These are phyloP conservation scores for Melanocharis versteri DNA, from an alignment of 2,113 vertebrate genomes.

Conservation along the genomic window DNA sequence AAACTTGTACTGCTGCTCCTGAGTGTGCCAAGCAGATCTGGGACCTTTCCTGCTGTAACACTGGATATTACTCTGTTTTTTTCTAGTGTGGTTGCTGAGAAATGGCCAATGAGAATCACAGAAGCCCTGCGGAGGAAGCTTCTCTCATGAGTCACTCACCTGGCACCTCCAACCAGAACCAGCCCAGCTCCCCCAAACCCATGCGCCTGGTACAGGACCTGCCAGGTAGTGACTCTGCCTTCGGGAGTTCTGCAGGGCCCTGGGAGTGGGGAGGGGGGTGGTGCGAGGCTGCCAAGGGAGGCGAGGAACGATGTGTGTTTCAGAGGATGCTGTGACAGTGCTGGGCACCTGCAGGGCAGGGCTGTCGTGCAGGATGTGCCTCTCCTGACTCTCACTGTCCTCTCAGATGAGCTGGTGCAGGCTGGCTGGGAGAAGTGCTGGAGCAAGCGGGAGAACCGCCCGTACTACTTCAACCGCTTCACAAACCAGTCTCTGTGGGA, in stretches of 20 bases:
- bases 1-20: background rate
- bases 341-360: background rate
- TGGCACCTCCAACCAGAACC: slow-evolving; percentile 83
- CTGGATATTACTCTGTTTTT: background rate
- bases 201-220: slow-evolving; percentile 88
- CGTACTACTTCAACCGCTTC: slow-evolving; percentile 97
- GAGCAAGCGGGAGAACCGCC: slow-evolving; percentile 94
- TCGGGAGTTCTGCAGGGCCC: background rate
- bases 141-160: slow-evolving; percentile 85
- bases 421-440: slow-evolving; percentile 98
- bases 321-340: background rate
- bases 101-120: slow-evolving; percentile 95
- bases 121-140: slow-evolving; percentile 82
- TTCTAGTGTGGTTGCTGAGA: slow-evolving; percentile 77
- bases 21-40: background rate
- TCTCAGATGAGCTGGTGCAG: slow-evolving; percentile 92
- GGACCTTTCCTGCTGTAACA: background rate
- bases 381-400: background rate
- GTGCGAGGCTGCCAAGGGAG: accelerated
- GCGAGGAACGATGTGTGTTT: accelerated
- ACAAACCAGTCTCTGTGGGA: slow-evolving; percentile 99
- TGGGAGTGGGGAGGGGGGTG: background rate
- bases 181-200: slow-evolving; percentile 87
- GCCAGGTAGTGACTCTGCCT: slow-evolving; percentile 76
- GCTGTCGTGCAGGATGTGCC: background rate